phyloP scores from a whole-genome alignment of 2,113 vertebrate species.

The Sitta europaea region DNA sequence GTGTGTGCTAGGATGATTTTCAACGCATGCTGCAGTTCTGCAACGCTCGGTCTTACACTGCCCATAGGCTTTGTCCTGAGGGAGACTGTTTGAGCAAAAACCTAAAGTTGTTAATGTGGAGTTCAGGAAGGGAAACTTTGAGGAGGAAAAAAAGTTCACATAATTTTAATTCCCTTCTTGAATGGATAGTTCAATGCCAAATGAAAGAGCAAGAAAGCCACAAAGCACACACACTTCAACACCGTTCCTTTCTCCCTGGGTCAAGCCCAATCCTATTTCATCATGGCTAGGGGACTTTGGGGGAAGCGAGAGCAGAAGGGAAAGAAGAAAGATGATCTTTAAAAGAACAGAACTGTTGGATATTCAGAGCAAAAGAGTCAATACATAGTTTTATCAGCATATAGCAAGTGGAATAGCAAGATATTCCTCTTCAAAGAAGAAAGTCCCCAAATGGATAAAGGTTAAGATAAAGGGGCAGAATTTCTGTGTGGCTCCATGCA shows the following conservation, averaged over 20 bases:
- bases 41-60: not conserved
- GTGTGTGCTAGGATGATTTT: constrained; percentile 56
- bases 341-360: constrained; percentile 12
- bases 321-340: constrained; percentile 41
- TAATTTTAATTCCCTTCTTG: not conserved
- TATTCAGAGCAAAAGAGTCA: constrained; percentile 24
- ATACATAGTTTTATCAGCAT: constrained; percentile 55
- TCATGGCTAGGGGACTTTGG: not conserved
- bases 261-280: not conserved
- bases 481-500: constrained; percentile 1
- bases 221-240: not conserved
- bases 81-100: not conserved
- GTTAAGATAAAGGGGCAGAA: constrained; percentile 41
- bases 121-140: not conserved
- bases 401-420: constrained; percentile 37
- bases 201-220: not conserved
- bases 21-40: not conserved
- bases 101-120: not conserved
- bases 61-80: constrained; percentile 7
- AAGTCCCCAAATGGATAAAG: constrained; percentile 38
- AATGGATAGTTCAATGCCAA: not conserved
- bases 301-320: not conserved
- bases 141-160: not conserved
- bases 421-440: constrained; percentile 32
- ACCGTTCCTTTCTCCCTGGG: not conserved